Evolutionary conservation across 2,113 vertebrate genomes (phyloP), one percentile per base, ranked within the genome.

Genomic region (Asarcornis scutulata): DNA sequence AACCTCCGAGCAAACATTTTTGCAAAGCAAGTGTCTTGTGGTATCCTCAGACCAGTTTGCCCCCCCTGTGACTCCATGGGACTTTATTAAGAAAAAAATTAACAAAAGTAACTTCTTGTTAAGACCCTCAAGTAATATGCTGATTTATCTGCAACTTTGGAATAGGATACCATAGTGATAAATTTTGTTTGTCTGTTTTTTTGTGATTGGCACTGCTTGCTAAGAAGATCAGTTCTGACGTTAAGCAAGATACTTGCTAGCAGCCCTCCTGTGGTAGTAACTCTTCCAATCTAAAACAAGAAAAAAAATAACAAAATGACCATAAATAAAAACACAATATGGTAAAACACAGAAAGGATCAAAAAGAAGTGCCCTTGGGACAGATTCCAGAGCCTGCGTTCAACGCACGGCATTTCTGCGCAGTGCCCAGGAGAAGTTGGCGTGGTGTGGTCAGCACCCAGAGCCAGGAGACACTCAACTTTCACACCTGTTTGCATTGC

Each of bases 361-460:
- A n/a, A 29, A 48, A 73, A 63, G 31, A 46, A 40, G 36, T 3
- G 32, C 11, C 53, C n/a, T 34, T 14, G 15, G 27, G 38, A 58
- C 31, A 75, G 34, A n/a, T 1, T 31, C 10, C 23, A 50, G 29
- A 25, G 14, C 17, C 10, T 4, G 0, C 14, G 20, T 34, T 52
- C 20, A 34, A 50, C 2, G 2, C n/a, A 4, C 0, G 0, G 53
- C 9, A 8, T 25, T 56, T 56, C 75, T 46, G 0, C 0, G 40
- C 42, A 44, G n/a, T 2, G 11, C 18, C 7, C 3, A 1, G 25
- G 27, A 82, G 34, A 18, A 53, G 16, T 0, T 32, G 34, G 18
- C 26, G 13, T 20, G 6, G 27, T 3, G 0, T 4, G 42, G 29
- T 2, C 69, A 22, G 29, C 17, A 32, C 2, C 0, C 15, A 1